phyloP scores from a whole-genome alignment of 2,113 vertebrate genomes.

The Grammomys surdaster region DNA sequence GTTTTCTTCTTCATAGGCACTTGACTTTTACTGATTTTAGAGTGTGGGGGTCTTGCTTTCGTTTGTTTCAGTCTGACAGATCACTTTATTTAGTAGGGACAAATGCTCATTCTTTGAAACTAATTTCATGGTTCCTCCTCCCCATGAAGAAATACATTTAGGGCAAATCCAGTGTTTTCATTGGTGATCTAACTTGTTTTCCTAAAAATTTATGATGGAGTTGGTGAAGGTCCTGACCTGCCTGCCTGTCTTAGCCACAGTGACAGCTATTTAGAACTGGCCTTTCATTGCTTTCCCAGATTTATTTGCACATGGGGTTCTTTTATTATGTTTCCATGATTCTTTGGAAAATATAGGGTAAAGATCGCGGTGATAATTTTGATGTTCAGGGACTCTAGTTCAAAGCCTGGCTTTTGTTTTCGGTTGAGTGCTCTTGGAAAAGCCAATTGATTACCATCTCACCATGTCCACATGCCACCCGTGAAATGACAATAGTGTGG shows the following conservation, averaged over 20 bases:
- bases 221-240: neutral
- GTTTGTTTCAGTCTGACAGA: constrained; percentile 5
- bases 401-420: neutral
- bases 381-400: neutral
- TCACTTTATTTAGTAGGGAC: neutral
- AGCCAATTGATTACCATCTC: neutral
- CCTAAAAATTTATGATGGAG: constrained; percentile 40
- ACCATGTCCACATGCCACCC: neutral
- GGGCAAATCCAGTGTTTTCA: neutral
- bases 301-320: neutral
- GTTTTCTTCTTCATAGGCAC: neutral
- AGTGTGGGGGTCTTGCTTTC: neutral
- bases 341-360: neutral
- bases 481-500: neutral
- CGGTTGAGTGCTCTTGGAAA: neutral
- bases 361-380: neutral
- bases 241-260: neutral
- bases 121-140: constrained; percentile 6
- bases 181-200: constrained; percentile 38
- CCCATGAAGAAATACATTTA: neutral
- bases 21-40: neutral
- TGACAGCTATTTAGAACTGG: neutral
- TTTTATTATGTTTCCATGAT: neutral
- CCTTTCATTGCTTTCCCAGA: neutral
- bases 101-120: neutral